Conservation (phyloP, 2,888 invertebrate species). For the Orchestes rusci region DNA sequence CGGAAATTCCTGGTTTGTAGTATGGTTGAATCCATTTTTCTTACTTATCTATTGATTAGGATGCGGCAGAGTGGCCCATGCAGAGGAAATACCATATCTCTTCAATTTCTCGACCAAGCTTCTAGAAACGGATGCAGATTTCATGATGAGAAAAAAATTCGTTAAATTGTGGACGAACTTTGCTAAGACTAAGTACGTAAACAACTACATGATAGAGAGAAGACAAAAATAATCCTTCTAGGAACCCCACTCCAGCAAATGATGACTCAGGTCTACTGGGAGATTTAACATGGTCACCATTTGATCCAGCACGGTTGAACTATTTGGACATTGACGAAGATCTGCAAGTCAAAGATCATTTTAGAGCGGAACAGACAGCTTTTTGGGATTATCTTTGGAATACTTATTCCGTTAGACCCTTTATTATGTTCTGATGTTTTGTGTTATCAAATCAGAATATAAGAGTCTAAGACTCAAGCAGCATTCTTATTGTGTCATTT, state of each 20-base stretch:
- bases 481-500: no score
- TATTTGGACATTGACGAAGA: slow-evolving; percentile 26
- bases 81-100: slow-evolving; percentile 31
- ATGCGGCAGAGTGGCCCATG: slow-evolving; percentile 31
- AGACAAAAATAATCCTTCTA: slow-evolving; percentile 29
- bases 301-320: slow-evolving; percentile 14
- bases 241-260: slow-evolving; percentile 27
- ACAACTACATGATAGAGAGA: not conserved
- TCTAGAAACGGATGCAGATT: slow-evolving; percentile 25
- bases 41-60: slow-evolving; percentile 18
- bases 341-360: slow-evolving; percentile 17
- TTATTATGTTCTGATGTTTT: not conserved
- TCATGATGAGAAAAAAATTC: slow-evolving; percentile 25
- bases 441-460: no score
- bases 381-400: slow-evolving; percentile 6
- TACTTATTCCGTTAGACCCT: not conserved
- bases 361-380: not conserved
- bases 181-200: slow-evolving; percentile 43
- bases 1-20: slow-evolving; percentile 20
- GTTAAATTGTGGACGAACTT: slow-evolving; percentile 52
- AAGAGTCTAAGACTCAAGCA: no score
- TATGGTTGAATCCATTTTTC: not conserved
- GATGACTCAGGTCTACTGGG: slow-evolving; percentile 17
- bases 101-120: slow-evolving; percentile 27
- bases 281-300: slow-evolving; percentile 27